phyloP scores from a whole-genome alignment of 2,888 invertebrate species.

The Listrodromus nycthemerus region DNA sequence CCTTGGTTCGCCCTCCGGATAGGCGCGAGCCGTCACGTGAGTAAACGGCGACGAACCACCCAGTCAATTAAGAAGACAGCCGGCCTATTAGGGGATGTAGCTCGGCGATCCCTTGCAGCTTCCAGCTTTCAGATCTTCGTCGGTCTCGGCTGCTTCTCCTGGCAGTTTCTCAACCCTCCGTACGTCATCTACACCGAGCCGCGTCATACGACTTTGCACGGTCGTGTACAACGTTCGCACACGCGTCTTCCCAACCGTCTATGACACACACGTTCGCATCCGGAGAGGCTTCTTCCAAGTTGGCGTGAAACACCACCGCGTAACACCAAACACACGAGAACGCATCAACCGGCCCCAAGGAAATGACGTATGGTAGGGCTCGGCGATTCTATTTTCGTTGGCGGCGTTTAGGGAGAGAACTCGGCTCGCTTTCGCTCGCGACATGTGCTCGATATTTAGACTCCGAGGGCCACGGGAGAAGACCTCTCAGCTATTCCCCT shows the following conservation, averaged over 20 bases:
- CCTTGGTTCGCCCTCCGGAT: conserved; percentile 68
- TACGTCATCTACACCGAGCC: background rate
- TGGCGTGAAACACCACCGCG: conserved; percentile 70
- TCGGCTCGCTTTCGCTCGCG: conserved; percentile 65
- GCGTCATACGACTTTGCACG: background rate
- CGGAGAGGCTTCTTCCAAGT: conserved; percentile 41
- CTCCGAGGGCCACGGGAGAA: conserved; percentile 66
- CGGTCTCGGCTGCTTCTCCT: conserved; percentile 8
- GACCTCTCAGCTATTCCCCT: conserved; percentile 58
- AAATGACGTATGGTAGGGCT: conserved; percentile 81
- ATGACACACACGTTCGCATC: conserved; percentile 41
- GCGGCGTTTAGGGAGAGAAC: conserved; percentile 73
- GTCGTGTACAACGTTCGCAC: too few relatives aligned
- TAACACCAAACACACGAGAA: conserved; percentile 71
- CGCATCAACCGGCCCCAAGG: conserved; percentile 56
- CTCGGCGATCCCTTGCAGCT: conserved; percentile 58
- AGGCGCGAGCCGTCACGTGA: conserved; percentile 72
- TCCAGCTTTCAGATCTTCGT: conserved; percentile 39
- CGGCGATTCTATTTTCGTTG: conserved; percentile 80
- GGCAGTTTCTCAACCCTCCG: background rate
- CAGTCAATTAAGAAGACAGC: conserved; percentile 84
- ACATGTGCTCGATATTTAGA: conserved; percentile 83
- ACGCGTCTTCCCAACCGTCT: conserved; percentile 37
- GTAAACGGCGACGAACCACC: conserved; percentile 74
- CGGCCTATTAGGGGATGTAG: conserved; percentile 79